Evolutionary conservation across 2,797 vertebrate species (phyloP).

Genomic region (Myioborus melanocephalus): DNA sequence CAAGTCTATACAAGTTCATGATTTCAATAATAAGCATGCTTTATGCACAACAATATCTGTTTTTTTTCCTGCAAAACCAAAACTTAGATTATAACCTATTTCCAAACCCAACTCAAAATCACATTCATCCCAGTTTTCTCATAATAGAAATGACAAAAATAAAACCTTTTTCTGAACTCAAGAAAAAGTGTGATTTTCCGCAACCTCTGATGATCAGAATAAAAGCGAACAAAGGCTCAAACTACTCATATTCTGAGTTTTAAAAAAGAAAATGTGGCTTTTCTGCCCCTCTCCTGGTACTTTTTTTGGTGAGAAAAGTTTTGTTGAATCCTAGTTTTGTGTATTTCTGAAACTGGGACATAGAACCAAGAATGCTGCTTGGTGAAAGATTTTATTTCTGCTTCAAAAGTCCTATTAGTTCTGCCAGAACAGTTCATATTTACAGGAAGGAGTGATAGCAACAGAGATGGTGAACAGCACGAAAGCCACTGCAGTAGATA

Average conservation of each 20-base stretch:
- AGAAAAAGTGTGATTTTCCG: conserved; percentile 34
- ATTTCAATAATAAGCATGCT: not conserved
- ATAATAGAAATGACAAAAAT: conserved; percentile 56
- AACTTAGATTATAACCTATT: not conserved
- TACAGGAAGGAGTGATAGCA: not conserved
- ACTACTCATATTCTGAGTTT: conserved; percentile 23
- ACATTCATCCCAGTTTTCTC: conserved; percentile 27
- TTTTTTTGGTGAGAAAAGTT: conserved; percentile 7
- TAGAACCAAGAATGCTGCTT: not conserved
- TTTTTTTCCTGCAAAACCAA: conserved; percentile 12
- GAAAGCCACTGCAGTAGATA: not conserved
- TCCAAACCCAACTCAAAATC: conserved; percentile 25
- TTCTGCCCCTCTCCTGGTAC: not conserved
- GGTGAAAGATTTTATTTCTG: not conserved
- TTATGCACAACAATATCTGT: not conserved
- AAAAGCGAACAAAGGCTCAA: conserved; percentile 40
- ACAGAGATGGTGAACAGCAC: not conserved
- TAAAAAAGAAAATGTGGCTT: conserved; percentile 20
- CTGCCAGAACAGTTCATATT: not conserved
- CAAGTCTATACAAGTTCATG: not conserved
- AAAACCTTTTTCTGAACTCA: conserved; percentile 48
- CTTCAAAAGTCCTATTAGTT: not conserved
- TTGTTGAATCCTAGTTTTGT: not conserved
- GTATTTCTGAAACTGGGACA: conserved; percentile 23
- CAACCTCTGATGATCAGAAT: conserved; percentile 27